Evolutionary conservation across 2,113 vertebrate genomes (phyloP).

Genomic region (Eclectus roratus): DNA sequence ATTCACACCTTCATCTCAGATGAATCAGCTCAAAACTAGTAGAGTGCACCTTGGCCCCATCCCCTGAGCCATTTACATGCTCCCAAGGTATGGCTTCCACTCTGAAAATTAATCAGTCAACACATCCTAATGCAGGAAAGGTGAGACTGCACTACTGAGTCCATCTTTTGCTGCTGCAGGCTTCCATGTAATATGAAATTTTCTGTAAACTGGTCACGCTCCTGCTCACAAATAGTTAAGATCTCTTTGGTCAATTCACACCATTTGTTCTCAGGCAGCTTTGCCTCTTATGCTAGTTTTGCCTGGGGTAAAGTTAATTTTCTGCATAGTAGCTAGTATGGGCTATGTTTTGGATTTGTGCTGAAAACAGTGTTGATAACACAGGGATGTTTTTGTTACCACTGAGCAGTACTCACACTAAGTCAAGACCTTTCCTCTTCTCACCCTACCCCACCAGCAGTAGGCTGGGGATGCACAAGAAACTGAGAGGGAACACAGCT

Average conservation of each 20-base stretch:
- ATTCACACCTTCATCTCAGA: background rate
- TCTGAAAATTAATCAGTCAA: background rate
- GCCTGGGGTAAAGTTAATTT: background rate
- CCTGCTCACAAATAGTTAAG: background rate
- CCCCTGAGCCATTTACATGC: background rate
- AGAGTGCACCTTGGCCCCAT: background rate
- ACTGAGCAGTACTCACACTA: background rate
- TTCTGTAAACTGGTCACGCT: background rate
- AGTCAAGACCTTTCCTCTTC: background rate
- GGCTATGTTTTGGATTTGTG: background rate
- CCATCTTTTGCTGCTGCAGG: background rate
- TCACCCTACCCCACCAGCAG: background rate
- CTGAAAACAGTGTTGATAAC: background rate
- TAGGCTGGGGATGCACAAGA: background rate
- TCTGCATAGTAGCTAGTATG: background rate
- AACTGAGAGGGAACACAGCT: background rate
- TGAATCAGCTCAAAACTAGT: background rate
- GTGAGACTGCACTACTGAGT: too few relatives aligned
- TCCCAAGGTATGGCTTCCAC: background rate
- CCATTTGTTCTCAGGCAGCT: background rate
- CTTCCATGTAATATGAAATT: fast-evolving
- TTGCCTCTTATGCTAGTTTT: background rate
- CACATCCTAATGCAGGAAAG: background rate
- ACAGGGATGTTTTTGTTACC: background rate
- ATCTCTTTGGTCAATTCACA: background rate